These are phyloP conservation scores for Metalampra italica DNA, from an alignment of 2,888 invertebrate genomes.

Conservation along the genomic window DNA sequence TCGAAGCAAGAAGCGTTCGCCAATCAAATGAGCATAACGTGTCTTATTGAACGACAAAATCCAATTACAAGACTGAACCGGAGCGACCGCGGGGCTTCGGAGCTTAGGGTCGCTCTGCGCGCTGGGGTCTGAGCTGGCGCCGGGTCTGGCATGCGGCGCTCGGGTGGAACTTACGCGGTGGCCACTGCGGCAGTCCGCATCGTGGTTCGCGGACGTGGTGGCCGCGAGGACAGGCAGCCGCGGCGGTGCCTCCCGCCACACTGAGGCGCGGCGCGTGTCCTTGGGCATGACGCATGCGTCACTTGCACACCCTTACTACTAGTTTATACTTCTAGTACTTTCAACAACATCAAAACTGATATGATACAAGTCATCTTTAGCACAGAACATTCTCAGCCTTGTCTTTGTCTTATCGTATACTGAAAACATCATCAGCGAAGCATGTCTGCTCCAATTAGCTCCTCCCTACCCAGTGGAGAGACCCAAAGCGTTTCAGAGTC, in stretches of 20 bases:
- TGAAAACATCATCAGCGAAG: too few relatives aligned
- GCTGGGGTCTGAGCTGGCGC: conserved; percentile 45
- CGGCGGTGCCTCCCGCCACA: conserved; percentile 64
- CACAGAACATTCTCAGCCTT: conserved; percentile 26
- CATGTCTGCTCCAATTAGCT: too few relatives aligned
- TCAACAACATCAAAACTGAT: conserved; percentile 39
- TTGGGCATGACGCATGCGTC: conserved; percentile 67
- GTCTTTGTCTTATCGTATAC: conserved; percentile 27
- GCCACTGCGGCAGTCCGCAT: conserved; percentile 65
- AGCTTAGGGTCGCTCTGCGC: conserved; percentile 64
- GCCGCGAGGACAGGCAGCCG: conserved; percentile 51
- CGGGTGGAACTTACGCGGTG: conserved; percentile 48
- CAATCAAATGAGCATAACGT: conserved; percentile 69
- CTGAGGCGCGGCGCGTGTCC: conserved; percentile 68
- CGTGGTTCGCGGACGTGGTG: conserved; percentile 31
- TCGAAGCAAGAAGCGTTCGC: conserved; percentile 71
- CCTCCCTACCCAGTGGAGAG: too few relatives aligned
- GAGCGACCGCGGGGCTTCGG: conserved; percentile 71
- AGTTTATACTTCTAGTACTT: conserved; percentile 42
- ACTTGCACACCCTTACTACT: conserved; percentile 55
- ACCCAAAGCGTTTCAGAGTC: not conserved
- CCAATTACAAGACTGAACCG: conserved; percentile 77
- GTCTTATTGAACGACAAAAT: conserved; percentile 72
- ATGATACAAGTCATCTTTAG: conserved; percentile 35
- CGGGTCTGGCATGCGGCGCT: conserved; percentile 61